Evolutionary conservation across 2,797 vertebrate genomes (phyloP), one percentile per base, ranked within the genome.

Genomic region (Chiloscyllium punctatum): DNA sequence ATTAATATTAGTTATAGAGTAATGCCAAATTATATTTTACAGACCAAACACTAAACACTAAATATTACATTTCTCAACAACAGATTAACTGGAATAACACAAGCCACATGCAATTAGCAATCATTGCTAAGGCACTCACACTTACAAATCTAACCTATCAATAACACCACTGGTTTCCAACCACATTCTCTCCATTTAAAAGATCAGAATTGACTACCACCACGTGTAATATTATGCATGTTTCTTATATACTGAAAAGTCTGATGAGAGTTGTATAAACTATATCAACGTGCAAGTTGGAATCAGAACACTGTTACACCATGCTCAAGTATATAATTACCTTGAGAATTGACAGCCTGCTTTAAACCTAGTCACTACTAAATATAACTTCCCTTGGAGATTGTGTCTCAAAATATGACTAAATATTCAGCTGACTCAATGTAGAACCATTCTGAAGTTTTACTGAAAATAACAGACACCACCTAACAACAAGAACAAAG

Each of bases 321-420:
- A 53, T 74, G 48, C 71, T 95, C 48, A 57, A 95, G 94, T 95
- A 77, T 95, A 95, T 95, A 95, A 95, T 95, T 95, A 95, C 94
- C 27, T 72, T 37, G 94, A 95, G 94, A 95, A 95, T 77, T 95
- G 71, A 51, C 94, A 95, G 74, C 69, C 94, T 95, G 94, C 27
- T 74, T 77, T 57, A 95, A 95, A 57, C 27, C 66, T 71, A 94
- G 18, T 48, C 62, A 69, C 5, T 42, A 69, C 94, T 95, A 95
- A 95, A 95, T 74, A 95, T 95, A 95, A 71, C 72, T 72, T 95
- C 13, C 94, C 94, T 77, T 77, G 42, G 94, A 95, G 71, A 95
- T 16, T 92, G 62, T 71, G 53, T 77, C 27, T 95, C 69, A 77
- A 77, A 95, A 95, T 95, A 95, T 30, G 48, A 77, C 69, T 77